Base-by-base conservation (phyloP, 2,888 invertebrate genomes). In the Scelioninae gen. 1 region DNA sequence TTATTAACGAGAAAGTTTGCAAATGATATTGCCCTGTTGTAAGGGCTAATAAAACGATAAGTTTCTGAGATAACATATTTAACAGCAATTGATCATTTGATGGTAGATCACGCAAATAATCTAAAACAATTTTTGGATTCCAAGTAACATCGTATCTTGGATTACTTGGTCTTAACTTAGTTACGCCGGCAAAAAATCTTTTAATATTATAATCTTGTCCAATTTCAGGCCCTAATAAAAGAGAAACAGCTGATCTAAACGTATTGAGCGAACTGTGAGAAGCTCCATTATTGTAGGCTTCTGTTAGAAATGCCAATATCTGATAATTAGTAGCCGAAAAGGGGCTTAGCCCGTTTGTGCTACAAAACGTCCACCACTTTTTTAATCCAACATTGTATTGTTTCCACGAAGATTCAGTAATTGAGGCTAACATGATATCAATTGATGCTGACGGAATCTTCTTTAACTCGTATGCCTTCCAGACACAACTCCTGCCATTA, bases 131-230 rank as follows among this genome's bases (percentile, higher is more conserved):
- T 13, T 66, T 31, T n/a, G 66, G 68, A 32, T 81, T 74, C 81
- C 84, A 84, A 2, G 74, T 74, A 5, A 49, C 16, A 15, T 84
- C 77, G 38, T 84, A 84, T 23, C 51, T 74, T 0, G 78, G 65
- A 49, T 58, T 60, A 0, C 34, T 9, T 7, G 80, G 77, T n/a
- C 74, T 58, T 1, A 49, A 10, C 11, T 45, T 13, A 5, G 43
- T 34, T 31, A 74, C 62, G 13, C 78, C 81, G 47, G 16, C 56
- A 10, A 81, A 75, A 31, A 84, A 51, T 31, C 65, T 65, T 34
- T 72, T 68, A n/a, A 71, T 69, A 13, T 9, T n/a, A 23, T 47
- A 38, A 34, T 84, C 69, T 2, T n/a, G 16, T 0, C 63, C 53
- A 2, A 84, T 45, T 9, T 81, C 23, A n/a, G 56, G 43, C 9